Conservation (phyloP, 2,888 invertebrate genomes). For the Acleris cristana region DNA sequence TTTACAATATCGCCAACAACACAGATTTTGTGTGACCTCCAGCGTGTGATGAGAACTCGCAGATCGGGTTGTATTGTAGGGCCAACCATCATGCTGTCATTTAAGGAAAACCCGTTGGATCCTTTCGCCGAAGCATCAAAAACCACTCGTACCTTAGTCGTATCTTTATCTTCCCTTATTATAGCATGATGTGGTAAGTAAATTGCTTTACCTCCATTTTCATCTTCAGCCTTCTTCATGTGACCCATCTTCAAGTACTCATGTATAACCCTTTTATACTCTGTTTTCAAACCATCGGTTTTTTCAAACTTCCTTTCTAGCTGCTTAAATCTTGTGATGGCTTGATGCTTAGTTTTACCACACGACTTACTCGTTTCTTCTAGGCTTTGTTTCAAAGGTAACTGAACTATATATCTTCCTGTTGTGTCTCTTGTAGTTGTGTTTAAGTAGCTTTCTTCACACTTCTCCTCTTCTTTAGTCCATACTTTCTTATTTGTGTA, state of each 20-base stretch:
- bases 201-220: not conserved
- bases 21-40: too few species aligned
- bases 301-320: conserved; percentile 1
- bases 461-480: conserved; percentile 2
- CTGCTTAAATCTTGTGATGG: conserved; percentile 6
- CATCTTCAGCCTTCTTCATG: not conserved
- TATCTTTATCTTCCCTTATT: conserved; percentile 38
- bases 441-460: too few species aligned
- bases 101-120: too few species aligned
- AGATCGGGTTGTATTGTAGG: too few species aligned
- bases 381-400: conserved; percentile 1
- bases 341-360: not conserved
- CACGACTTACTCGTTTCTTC: not conserved
- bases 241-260: not conserved
- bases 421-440: too few species aligned
- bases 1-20: too few species aligned
- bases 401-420: too few species aligned
- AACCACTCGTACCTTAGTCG: too few species aligned
- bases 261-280: not conserved
- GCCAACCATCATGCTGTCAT: too few species aligned
- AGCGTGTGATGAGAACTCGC: too few species aligned
- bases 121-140: too few species aligned
- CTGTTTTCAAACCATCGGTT: too few species aligned
- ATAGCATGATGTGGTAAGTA: conserved; percentile 43
- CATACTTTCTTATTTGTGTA: not conserved